Evolutionary conservation across 64 coral and sea anemone genomes (phyloP).

Genomic region (Pachyseris speciosa): DNA sequence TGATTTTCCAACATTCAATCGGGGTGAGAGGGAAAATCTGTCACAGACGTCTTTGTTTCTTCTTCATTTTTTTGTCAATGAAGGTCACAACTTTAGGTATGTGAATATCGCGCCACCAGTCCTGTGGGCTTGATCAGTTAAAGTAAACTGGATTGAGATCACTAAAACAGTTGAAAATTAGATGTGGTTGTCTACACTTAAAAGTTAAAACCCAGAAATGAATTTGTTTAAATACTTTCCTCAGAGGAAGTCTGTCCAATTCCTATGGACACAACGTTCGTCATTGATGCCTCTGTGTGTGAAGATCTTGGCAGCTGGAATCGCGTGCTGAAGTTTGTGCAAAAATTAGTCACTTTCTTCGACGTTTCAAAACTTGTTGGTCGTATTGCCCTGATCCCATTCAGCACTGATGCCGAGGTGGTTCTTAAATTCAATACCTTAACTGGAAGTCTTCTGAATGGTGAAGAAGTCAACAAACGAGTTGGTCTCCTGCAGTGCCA

Average conservation of each 20-base stretch:
- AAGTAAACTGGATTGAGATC: not conserved
- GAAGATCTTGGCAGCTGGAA: not conserved
- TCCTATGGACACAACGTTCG: not conserved
- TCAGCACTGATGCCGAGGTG: constrained; percentile 1
- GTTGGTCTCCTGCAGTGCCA: constrained; percentile 32
- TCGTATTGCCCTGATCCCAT: constrained; percentile 31
- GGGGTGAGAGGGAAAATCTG: too few relatives aligned
- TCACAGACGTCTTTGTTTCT: too few relatives aligned
- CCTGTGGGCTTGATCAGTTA: too few relatives aligned
- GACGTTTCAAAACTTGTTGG: constrained; percentile 2
- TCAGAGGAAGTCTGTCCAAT: not conserved
- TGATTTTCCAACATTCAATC: too few relatives aligned
- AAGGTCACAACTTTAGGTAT: too few relatives aligned
- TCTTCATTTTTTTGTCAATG: too few relatives aligned
- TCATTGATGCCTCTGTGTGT: not conserved
- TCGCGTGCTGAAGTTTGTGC: not conserved
- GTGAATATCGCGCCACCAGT: too few relatives aligned
- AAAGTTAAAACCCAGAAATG: too few relatives aligned
- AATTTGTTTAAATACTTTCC: not conserved
- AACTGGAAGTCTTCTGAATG: constrained; percentile 26
- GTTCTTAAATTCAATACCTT: constrained; percentile 60
- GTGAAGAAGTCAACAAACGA: not conserved
- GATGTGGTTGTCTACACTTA: too few relatives aligned
- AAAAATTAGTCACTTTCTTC: not conserved
- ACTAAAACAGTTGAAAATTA: not conserved